Percentiles rank a stretch among this genome's conserved stretches.
Conservation (phyloP, 2,113 vertebrate genomes). For the Syngnathus scovelli region DNA sequence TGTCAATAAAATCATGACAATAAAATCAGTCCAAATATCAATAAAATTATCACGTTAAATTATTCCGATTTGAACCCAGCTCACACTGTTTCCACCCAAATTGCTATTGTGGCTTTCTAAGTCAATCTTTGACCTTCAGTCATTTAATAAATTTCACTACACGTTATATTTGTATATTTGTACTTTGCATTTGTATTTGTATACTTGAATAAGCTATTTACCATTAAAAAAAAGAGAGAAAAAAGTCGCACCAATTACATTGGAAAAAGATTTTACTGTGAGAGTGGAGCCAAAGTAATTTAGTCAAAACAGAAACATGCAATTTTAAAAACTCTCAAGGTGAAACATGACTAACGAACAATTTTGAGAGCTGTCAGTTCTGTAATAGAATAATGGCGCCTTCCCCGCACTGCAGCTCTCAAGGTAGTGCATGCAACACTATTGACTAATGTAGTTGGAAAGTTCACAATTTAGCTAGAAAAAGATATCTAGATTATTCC, state of each 20-base stretch:
- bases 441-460: slow-evolving; percentile 35
- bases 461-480: background rate
- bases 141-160: background rate
- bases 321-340: slow-evolving; percentile 2
- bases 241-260: background rate
- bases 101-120: no score
- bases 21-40: background rate
- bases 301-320: background rate
- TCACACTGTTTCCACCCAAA: no score
- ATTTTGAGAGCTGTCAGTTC: background rate
- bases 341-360: slow-evolving; percentile 15
- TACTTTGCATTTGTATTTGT: slow-evolving; percentile 25
- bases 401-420: slow-evolving; percentile 7
- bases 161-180: background rate
- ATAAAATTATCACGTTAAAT: no score
- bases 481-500: background rate
- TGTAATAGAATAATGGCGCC: slow-evolving; percentile 25
- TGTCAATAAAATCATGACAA: no score
- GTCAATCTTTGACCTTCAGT: no score
- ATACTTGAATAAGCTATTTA: slow-evolving; percentile 42
- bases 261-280: no score
- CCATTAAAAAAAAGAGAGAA: slow-evolving; percentile 6
- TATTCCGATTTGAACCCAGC: no score
- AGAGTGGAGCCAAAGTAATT: no score
- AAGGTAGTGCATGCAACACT: slow-evolving; percentile 22